phyloP scores from a whole-genome alignment of 2,888 invertebrate genomes.

The Caradrina kadenii region DNA sequence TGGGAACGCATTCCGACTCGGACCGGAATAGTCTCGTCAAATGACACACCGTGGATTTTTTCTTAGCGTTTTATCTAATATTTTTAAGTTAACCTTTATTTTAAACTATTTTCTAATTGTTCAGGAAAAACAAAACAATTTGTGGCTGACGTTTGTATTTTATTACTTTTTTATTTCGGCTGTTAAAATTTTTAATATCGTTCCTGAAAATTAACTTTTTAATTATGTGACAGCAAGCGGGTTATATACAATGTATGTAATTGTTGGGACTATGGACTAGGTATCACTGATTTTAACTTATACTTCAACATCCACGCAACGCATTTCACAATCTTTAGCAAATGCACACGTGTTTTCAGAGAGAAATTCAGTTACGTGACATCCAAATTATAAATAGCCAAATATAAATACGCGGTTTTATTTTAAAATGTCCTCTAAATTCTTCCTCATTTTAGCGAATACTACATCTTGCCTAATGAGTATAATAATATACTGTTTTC shows the following conservation, averaged over 20 bases:
- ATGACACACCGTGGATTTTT: slow-evolving; percentile 68
- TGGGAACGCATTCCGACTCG: slow-evolving; percentile 77
- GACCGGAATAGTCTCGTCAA: slow-evolving; percentile 76
- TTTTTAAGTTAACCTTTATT: slow-evolving; percentile 46
- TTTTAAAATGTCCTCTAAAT: slow-evolving; percentile 70
- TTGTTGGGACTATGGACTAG: background rate
- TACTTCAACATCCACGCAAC: slow-evolving; percentile 11
- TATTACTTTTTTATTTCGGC: slow-evolving; percentile 10
- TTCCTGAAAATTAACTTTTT: background rate
- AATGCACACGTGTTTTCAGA: slow-evolving; percentile 33
- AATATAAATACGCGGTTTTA: slow-evolving; percentile 65
- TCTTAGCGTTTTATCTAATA: slow-evolving; percentile 52
- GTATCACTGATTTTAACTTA: background rate
- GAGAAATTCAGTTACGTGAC: slow-evolving; percentile 44
- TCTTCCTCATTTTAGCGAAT: slow-evolving; percentile 67
- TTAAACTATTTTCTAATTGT: slow-evolving; percentile 14
- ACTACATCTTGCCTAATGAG: slow-evolving; percentile 64
- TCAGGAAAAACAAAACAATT: background rate
- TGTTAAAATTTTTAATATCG: background rate
- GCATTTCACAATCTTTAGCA: slow-evolving; percentile 39
- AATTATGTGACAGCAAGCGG: background rate
- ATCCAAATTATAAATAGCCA: slow-evolving; percentile 57
- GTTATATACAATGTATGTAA: background rate
- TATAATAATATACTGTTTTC: slow-evolving; percentile 70
- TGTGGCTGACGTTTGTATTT: background rate